Evolutionary conservation across 2,888 invertebrate species (phyloP), one percentile per base, ranked within the genome.

Genomic region (Papilio protenor): DNA sequence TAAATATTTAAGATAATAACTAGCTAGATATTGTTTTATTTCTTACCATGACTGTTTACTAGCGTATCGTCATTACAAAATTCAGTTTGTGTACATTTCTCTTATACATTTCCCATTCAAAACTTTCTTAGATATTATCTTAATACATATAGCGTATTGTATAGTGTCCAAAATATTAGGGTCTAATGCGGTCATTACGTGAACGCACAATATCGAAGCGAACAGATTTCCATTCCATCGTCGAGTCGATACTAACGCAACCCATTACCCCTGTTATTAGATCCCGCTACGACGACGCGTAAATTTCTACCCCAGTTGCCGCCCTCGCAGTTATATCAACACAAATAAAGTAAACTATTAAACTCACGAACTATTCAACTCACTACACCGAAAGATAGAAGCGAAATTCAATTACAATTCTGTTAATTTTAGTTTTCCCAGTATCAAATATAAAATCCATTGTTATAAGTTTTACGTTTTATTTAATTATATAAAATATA

Each of bases 171-270:
- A 69, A 69, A 69, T 69, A 69, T 69, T 45, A 14, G 66, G 66
- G 66, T 69, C 66, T 45, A 69, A 69, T 69, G 66, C 12, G 45
- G 66, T 69, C 45, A 69, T 69, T 69, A 69, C 40, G 40, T 21
- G 66, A 69, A 69, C 66, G 66, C 66, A 69, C 66, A 69, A 69
- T 69, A 69, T 69, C 66, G 66, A 69, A 40, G 66, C 66, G 66
- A 66, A 69, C 18, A 69, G 66, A 45, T 69, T 69, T 69, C 66
- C 66, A 69, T 69, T 69, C 45, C 45, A 45, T 45, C n/a, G 66
- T n/a, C 66, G 45, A 45, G 66, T 69, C 66, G 45, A 69, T 69
- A 69, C 45, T 69, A 69, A 69, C 66, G 66, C 66, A 45, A 69
- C 66, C 66, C 66, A 69, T 69, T 45, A 66, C 66, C 66, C 45